Conservation (phyloP, 2,797 vertebrate genomes). For the Sebastes matsubarae region DNA sequence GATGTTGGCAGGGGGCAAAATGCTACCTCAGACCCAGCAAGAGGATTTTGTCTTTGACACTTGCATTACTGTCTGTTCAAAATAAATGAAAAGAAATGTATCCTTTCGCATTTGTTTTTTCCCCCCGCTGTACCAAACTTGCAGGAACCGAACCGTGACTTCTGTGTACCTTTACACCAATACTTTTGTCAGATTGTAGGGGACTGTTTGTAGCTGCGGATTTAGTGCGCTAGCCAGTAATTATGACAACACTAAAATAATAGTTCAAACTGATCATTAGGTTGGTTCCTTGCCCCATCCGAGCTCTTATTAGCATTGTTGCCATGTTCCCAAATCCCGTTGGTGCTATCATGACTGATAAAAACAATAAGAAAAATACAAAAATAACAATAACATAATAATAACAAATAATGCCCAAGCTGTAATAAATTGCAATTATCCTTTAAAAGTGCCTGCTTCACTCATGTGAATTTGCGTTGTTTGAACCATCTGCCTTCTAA, state of each 20-base stretch:
- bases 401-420: neutral
- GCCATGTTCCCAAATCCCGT: neutral
- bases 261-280: neutral
- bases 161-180: too few species aligned
- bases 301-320: neutral
- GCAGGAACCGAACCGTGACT: too few species aligned
- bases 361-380: neutral
- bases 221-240: neutral
- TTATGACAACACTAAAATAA: neutral
- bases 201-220: neutral
- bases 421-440: neutral
- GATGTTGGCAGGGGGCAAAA: too few species aligned
- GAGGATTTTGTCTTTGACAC: neutral
- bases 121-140: neutral
- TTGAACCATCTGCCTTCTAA: constrained; percentile 41
- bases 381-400: neutral
- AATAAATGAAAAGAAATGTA: neutral
- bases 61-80: neutral
- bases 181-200: neutral
- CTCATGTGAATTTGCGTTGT: neutral
- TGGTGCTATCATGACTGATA: neutral
- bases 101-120: too few species aligned
- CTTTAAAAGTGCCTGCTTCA: neutral
- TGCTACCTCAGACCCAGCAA: too few species aligned
- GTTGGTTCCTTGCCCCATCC: neutral